A percentile compares a stretch with the other conserved stretches of the same genome.
These are phyloP conservation scores for Geopemphigus sp. DNA, from an alignment of 1,140 invertebrate genomes.

Conservation along the genomic window DNA sequence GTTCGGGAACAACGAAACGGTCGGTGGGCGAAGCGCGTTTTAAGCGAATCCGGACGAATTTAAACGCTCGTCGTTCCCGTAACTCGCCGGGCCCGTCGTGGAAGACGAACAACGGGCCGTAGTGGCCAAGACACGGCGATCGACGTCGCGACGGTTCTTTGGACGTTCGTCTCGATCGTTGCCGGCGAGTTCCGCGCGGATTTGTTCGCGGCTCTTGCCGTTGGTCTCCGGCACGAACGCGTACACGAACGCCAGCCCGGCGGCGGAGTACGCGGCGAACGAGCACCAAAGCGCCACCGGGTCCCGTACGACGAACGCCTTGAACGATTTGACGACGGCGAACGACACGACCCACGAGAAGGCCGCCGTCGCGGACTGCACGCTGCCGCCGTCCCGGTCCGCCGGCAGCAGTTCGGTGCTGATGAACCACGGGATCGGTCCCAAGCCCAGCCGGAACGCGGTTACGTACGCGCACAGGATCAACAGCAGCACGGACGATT, in stretches of 20 bases:
- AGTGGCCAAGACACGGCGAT: too few relatives aligned
- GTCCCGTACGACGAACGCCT: neutral
- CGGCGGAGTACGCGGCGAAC: slow-evolving; percentile 80
- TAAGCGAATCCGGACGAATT: too few relatives aligned
- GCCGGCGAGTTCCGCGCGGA: slow-evolving; percentile 64
- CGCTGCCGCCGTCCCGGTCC: slow-evolving; percentile 61
- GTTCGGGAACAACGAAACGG: too few relatives aligned
- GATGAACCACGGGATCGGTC: slow-evolving; percentile 72
- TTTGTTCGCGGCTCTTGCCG: slow-evolving; percentile 79
- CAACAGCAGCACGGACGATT: neutral
- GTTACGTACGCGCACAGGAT: slow-evolving; percentile 58
- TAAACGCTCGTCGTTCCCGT: too few relatives aligned
- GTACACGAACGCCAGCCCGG: slow-evolving; percentile 71
- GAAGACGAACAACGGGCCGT: too few relatives aligned
- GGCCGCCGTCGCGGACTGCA: slow-evolving; percentile 58
- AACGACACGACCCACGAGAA: slow-evolving; percentile 60
- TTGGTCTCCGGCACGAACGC: slow-evolving; percentile 86
- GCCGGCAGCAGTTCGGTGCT: slow-evolving; percentile 67
- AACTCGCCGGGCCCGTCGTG: too few relatives aligned
- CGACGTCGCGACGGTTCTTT: too few relatives aligned
- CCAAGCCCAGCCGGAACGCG: slow-evolving; percentile 64
- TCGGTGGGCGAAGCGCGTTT: too few relatives aligned
- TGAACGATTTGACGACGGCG: slow-evolving; percentile 59
- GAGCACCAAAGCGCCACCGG: slow-evolving; percentile 68
- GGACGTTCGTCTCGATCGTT: too few relatives aligned